Conservation (phyloP, 2,113 vertebrate genomes). For the Ploceus nigricollis region DNA sequence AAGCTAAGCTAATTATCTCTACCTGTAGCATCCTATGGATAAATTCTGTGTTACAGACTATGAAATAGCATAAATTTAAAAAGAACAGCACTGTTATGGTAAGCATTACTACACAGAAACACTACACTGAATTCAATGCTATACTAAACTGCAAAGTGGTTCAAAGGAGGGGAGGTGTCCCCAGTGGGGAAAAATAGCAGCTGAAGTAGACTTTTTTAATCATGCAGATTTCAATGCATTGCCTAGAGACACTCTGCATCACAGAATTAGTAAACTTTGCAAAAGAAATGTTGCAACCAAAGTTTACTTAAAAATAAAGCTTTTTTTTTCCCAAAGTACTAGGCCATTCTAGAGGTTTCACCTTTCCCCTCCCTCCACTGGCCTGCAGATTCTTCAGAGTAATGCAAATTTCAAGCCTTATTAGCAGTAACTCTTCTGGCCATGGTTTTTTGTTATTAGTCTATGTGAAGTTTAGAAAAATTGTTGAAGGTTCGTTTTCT, state of each 20-base stretch:
- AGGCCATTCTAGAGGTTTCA: not conserved
- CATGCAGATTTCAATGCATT: not conserved
- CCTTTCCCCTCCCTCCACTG: not conserved
- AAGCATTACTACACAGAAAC: not conserved
- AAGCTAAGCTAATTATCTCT: not conserved
- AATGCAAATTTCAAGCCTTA: conserved; percentile 13
- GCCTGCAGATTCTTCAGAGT: not conserved
- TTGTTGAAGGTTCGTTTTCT: not conserved
- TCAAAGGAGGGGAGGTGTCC: not conserved
- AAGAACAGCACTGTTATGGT: not conserved
- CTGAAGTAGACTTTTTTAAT: not conserved
- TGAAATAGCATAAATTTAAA: not conserved
- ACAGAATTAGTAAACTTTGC: not conserved
- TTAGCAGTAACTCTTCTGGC: not conserved
- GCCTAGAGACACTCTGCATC: not conserved
- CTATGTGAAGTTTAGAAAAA: not conserved
- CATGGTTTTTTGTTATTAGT: not conserved
- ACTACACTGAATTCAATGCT: not conserved
- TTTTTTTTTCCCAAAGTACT: not conserved
- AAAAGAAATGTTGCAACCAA: not conserved
- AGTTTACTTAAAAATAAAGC: not conserved
- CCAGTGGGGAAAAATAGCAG: not conserved
- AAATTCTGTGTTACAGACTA: not conserved
- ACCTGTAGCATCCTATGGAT: not conserved
- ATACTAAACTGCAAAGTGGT: not conserved